Evolutionary conservation across 2,888 invertebrate species (phyloP), one percentile per base, ranked within the genome.

Genomic region (Chesias legatella): DNA sequence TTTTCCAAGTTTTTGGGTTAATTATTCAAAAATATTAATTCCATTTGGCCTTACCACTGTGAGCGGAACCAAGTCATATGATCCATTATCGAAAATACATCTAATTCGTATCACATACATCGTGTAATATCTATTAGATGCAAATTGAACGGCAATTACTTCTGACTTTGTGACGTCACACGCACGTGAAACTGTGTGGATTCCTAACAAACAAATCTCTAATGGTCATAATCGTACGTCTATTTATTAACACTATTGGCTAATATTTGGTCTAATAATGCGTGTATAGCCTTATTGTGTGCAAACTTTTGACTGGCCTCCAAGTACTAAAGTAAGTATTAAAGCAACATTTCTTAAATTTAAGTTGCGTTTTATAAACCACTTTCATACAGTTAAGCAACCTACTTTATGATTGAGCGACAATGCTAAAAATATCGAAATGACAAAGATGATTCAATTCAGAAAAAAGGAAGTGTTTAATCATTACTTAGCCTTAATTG

Each of bases 401-500:
- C n/a, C n/a, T n/a, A n/a, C n/a, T n/a, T n/a, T n/a, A n/a, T n/a
- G n/a, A n/a, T n/a, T n/a, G n/a, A n/a, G n/a, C n/a, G n/a, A n/a
- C n/a, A n/a, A 25, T 33, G 8, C 11, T 5, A 26, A 27, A 23
- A 24, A 32, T 9, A 36, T 31, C 27, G 43, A 20, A 23, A 38
- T n/a, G n/a, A 27, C 25, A 9, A 1, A 35, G 39, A 45, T 53
- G 48, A 52, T 51, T 53, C 43, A 58, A 53, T 50, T 48, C 37
- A 39, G 56, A 77, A 82, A 82, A 84, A 83, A 82, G 76, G 71
- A 71, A 67, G 64, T 57, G 54, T 62, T 63, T 79, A 80, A 80
- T 81, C 69, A 73, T 79, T 79, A 73, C 69, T 84, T 83, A 85
- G 73, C 84, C 83, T 68, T 82, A 86, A 86, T 85, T 84, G 73